Evolutionary conservation across 2,888 invertebrate species (phyloP).

Genomic region (Ectemnius cavifrons): DNA sequence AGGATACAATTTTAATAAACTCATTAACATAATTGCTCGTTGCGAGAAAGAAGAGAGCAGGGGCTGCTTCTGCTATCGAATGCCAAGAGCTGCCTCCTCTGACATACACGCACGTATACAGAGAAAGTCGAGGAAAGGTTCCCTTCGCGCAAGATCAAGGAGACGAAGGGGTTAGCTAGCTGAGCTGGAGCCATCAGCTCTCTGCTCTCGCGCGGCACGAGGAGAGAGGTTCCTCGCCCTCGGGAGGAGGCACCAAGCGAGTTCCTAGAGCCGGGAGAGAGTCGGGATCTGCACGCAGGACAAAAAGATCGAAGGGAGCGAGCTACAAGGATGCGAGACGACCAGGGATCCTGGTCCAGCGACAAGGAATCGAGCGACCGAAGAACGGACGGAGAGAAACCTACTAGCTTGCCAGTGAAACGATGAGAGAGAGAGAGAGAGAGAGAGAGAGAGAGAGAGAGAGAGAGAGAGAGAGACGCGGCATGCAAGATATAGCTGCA

Average conservation of each 20-base stretch:
- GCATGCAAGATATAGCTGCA: constrained; percentile 36
- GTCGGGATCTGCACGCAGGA: constrained; percentile 15
- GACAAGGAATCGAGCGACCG: too few species aligned
- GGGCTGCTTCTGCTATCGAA: constrained; percentile 4
- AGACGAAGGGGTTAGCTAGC: not conserved
- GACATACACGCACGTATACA: too few species aligned
- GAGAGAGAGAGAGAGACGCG: constrained; percentile 19
- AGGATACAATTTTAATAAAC: constrained; percentile 47
- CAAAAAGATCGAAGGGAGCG: not conserved
- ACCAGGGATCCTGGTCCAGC: too few species aligned
- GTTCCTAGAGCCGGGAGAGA: constrained; percentile 8
- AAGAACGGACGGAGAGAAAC: too few species aligned
- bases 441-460: constrained; percentile 19
- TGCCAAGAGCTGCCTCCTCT: too few species aligned
- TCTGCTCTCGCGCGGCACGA: not conserved
- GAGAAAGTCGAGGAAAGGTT: not conserved
- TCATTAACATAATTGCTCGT: constrained; percentile 39
- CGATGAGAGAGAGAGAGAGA: not conserved
- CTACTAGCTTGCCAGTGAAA: constrained; percentile 12
- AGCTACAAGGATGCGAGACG: not conserved
- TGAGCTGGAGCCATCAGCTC: too few species aligned
- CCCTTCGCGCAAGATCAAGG: constrained; percentile 6
- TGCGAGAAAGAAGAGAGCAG: constrained; percentile 14
- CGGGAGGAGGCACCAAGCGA: not conserved
- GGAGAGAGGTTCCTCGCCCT: not conserved